Conservation (phyloP, 2,888 invertebrate genomes). For the Amiota mariae region DNA sequence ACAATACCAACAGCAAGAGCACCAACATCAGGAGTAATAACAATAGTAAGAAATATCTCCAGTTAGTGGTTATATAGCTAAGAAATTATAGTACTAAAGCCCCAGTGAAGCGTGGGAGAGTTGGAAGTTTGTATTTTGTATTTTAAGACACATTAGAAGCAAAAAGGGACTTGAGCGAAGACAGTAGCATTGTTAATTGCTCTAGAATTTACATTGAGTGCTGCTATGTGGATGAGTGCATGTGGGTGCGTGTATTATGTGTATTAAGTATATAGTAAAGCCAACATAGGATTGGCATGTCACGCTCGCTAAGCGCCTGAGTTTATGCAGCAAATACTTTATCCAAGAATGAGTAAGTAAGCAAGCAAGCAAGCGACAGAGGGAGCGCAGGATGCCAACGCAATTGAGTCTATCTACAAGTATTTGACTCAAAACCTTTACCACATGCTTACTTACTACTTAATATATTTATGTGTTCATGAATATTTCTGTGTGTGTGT, state of each 20-base stretch:
- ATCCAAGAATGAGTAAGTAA: too few relatives aligned
- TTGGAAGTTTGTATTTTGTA: not conserved
- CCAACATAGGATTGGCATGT: conserved; percentile 57
- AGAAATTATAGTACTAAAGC: too few relatives aligned
- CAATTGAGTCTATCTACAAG: not conserved
- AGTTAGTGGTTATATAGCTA: too few relatives aligned
- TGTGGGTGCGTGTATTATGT: conserved; percentile 12
- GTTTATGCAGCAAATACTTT: conserved; percentile 46
- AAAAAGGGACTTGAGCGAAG: conserved; percentile 8
- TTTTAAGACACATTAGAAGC: conserved; percentile 30
- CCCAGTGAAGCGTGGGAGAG: not conserved
- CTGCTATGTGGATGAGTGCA: not conserved
- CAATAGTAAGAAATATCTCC: too few relatives aligned
- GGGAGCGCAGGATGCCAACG: not conserved
- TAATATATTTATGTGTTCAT: conserved; percentile 11
- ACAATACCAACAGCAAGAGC: not conserved
- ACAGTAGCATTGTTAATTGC: conserved; percentile 40
- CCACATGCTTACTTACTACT: not conserved
- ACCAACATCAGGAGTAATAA: not conserved
- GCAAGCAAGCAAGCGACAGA: too few relatives aligned
- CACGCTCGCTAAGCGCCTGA: conserved; percentile 61
- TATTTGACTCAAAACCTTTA: not conserved
- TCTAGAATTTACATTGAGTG: conserved; percentile 32
- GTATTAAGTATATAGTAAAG: not conserved
- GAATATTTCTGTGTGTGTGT: conserved; percentile 1